Evolutionary conservation across 2,113 vertebrate genomes (phyloP).

Genomic region (Rhinogobius similis): DNA sequence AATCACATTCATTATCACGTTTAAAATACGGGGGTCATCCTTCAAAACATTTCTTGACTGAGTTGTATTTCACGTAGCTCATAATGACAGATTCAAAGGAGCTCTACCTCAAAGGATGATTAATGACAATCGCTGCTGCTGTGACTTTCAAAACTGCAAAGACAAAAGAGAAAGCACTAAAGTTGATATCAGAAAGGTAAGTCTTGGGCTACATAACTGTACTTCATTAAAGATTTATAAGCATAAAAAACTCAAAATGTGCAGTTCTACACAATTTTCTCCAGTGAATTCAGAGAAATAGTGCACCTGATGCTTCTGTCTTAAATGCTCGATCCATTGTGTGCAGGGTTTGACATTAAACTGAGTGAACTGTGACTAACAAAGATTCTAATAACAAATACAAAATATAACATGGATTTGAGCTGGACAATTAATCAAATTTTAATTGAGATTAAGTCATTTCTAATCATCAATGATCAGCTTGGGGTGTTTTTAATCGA

Average conservation of each 20-base stretch:
- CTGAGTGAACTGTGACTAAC: too few species aligned
- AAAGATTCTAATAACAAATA: background rate
- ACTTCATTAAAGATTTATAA: background rate
- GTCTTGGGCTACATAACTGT: background rate
- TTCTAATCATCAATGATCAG: too few species aligned
- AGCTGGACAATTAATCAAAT: too few species aligned
- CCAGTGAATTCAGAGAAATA: too few species aligned
- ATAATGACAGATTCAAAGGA: background rate
- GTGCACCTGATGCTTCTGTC: background rate
- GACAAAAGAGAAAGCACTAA: background rate
- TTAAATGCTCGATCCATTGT: background rate
- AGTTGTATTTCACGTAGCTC: background rate
- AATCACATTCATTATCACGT: background rate
- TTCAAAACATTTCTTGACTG: background rate
- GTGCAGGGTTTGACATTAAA: background rate
- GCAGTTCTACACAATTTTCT: background rate
- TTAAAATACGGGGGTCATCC: background rate
- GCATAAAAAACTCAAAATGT: background rate
- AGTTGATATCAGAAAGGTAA: background rate
- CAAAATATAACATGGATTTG: background rate
- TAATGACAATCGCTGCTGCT: background rate
- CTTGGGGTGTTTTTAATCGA: too few species aligned
- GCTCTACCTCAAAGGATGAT: background rate
- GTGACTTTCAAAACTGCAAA: slow-evolving; percentile 5
- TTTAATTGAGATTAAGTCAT: too few species aligned